Evolutionary conservation across 2,113 vertebrate species (phyloP), one percentile per base, ranked within the genome.

Genomic region (Oreochromis niloticus): DNA sequence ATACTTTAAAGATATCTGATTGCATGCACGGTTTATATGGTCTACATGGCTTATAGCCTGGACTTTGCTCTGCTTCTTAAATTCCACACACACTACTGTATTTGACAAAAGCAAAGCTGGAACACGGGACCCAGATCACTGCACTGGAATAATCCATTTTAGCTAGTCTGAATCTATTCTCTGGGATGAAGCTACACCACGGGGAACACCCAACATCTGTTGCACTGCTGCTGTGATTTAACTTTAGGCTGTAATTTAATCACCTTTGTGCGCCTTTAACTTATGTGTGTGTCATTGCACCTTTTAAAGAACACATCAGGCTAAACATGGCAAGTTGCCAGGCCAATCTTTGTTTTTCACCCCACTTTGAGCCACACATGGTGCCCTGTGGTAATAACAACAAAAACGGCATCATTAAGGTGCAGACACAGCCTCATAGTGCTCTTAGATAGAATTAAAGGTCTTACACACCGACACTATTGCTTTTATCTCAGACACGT

Each of bases 401-500:
- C 34, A 78, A 17, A 86, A 3, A 90, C 85, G 59, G 85, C 80
- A 39, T 14, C 59, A 61, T 92, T 63, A 89, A 32, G 36, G 27
- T n/a, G 16, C 14, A 63, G 61, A 82, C 22, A 79, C 61, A 55
- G 81, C 78, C 84, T 82, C 63, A 4, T 13, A 80, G 84, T 68
- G 34, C 56, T 86, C 66, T 71, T 87, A 91, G 90, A 91, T 36
- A 34, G 78, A 88, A 87, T 90, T 85, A 86, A 89, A 83, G 36
- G 68, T 34, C 22, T 83, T 85, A 81, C 81, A 85, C 63, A 79
- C 13, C 32, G 59, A 17, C 34, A 30, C 73, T 52, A 24, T 85
- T 14, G 27, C 61, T 90, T 34, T 85, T 88, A 22, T 54, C 52
- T 79, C 43, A 22, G 24, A 78, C 9, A 46, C 83, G 19, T 30